phyloP scores from a whole-genome alignment of 1,140 invertebrate species.

The Dolichoris vasculosae region DNA sequence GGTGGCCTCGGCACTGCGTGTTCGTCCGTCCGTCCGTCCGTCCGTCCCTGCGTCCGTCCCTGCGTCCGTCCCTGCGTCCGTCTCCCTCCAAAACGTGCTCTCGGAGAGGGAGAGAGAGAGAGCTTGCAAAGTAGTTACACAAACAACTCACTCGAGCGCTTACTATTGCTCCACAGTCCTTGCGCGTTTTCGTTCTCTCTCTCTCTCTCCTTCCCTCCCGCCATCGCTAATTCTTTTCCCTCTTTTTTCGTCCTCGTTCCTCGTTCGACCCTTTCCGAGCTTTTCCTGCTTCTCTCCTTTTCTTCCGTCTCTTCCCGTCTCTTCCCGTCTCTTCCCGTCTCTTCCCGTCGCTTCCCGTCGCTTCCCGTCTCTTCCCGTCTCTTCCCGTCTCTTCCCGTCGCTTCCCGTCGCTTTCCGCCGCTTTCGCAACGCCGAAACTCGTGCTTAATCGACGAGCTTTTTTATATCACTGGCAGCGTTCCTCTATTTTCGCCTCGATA shows the following conservation, averaged over 20 bases:
- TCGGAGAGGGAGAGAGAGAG: conserved; percentile 28
- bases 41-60: neutral
- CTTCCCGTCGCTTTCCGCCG: too few relatives aligned
- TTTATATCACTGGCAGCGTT: neutral
- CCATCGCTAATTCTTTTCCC: neutral
- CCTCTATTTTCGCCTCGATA: neutral
- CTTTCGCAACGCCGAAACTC: neutral
- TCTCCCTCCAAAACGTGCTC: too few relatives aligned
- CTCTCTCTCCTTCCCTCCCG: neutral
- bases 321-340: neutral
- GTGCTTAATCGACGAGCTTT: neutral
- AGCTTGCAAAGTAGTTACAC: conserved; percentile 15
- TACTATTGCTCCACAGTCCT: neutral
- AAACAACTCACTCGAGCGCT: neutral
- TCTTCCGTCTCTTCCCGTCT: neutral
- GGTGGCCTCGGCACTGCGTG: conserved; percentile 34
- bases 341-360: neutral
- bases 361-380: neutral
- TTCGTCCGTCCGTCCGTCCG: neutral
- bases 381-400: neutral
- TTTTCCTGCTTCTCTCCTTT: neutral
- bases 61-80: neutral
- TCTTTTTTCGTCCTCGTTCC: neutral
- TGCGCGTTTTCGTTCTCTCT: neutral
- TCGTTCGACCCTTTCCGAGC: neutral